These are phyloP conservation scores for Morpho achilles DNA, from an alignment of 2,888 invertebrate genomes.

Conservation along the genomic window DNA sequence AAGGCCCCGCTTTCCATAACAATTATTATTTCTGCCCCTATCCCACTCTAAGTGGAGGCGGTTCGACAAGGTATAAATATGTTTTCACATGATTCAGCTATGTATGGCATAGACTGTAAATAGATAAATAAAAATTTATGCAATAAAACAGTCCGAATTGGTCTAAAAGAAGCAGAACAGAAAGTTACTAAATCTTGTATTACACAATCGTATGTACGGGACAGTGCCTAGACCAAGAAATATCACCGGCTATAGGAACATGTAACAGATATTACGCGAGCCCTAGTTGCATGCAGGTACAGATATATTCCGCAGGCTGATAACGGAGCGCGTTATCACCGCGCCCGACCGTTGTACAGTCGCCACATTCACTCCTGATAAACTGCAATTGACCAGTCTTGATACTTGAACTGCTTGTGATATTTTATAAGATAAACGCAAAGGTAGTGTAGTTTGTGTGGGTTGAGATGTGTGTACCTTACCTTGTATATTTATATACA, in stretches of 20 bases:
- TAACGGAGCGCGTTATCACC: conserved; percentile 68
- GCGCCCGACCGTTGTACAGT: conserved; percentile 66
- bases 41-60: too few relatives aligned
- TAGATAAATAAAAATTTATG: neutral
- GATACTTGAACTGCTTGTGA: conserved; percentile 33
- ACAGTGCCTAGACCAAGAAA: conserved; percentile 19
- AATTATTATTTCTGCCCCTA: too few relatives aligned
- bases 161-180: conserved; percentile 6
- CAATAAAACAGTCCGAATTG: neutral
- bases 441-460: too few relatives aligned
- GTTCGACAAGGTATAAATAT: too few relatives aligned
- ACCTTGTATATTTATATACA: too few relatives aligned
- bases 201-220: conserved; percentile 23
- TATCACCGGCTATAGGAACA: conserved; percentile 19
- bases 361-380: conserved; percentile 64
- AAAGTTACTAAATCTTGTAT: conserved; percentile 14
- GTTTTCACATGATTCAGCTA: too few relatives aligned
- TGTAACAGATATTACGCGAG: conserved; percentile 30
- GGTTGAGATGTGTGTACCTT: too few relatives aligned
- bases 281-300: conserved; percentile 33
- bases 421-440: neutral
- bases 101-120: neutral
- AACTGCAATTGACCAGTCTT: conserved; percentile 34
- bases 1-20: too few relatives aligned
- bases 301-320: conserved; percentile 42